Percentiles rank a stretch among this genome's conserved stretches.
Evolutionary conservation across 1,140 invertebrate species (phyloP).

Genomic region (Saxidomus purpurata): DNA sequence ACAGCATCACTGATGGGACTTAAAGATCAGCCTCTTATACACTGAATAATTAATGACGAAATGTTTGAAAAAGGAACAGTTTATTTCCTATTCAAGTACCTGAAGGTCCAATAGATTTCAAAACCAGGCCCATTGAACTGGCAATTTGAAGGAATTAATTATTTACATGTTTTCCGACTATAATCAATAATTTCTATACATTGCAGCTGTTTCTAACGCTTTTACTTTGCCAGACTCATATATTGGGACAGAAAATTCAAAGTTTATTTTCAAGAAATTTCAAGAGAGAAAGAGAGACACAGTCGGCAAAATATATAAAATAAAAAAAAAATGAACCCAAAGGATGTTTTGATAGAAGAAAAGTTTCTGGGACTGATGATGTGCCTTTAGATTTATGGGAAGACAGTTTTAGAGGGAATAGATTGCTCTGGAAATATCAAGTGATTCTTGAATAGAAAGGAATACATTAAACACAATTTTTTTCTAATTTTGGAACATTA

Average conservation of each 20-base stretch:
- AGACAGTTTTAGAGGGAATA: too few species aligned
- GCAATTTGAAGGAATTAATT: neutral
- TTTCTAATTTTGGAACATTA: too few species aligned
- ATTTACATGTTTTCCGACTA: neutral
- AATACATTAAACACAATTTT: neutral
- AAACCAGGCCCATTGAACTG: neutral
- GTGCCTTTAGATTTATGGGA: too few species aligned
- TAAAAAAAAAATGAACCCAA: too few species aligned
- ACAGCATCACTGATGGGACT: too few species aligned
- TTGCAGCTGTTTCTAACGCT: neutral
- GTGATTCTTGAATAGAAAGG: neutral
- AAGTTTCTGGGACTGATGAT: too few species aligned
- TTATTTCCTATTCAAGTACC: slow-evolving; percentile 19
- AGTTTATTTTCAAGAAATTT: slow-evolving; percentile 2
- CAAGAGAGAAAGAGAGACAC: neutral
- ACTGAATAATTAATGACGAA: neutral
- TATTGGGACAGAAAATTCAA: neutral
- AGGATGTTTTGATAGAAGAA: too few species aligned
- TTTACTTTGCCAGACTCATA: neutral
- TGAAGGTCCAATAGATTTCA: neutral
- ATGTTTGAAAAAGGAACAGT: slow-evolving; percentile 13
- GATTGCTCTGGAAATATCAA: too few species aligned
- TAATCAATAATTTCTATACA: slow-evolving; percentile 1
- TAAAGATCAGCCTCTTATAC: neutral
- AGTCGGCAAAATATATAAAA: too few species aligned